Base-by-base conservation (phyloP, 2,113 vertebrate species). In the Chelonoidis abingdonii region DNA sequence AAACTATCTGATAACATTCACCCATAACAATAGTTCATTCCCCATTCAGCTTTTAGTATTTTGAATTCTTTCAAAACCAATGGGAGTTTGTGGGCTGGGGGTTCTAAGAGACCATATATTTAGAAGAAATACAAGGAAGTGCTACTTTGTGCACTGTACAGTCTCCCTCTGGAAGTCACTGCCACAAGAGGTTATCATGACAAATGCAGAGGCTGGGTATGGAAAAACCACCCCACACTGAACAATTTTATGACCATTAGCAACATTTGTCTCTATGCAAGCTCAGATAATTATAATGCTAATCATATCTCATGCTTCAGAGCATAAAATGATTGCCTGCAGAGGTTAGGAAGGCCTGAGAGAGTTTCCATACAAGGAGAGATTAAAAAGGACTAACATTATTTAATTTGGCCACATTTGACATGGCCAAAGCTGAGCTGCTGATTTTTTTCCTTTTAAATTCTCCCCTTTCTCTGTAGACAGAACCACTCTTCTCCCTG, bases 11-110 rank as follows among this genome's bases (percentile, higher is more conserved):
- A 96, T 97, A 96, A 97, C 96, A 97, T 95, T 91, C 88, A 83
- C 84, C 52, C 86, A 19, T 96, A 97, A 97, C 94, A 97, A 97
- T 97, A 97, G 95, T 96, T 96, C 86, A 96, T 97, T 97, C 82
- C 89, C 93, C 94, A 92, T 94, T 96, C 92, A 84, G 75, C 93
- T 95, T 92, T 89, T 92, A 94, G 96, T 94, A 94, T 94, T 95
- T 1, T 3, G 95, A 95, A 92, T 95, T 80, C 89, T 95, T 95
- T 93, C 90, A 83, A 95, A 97, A 93, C 78, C 91, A 72, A 93
- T 88, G 91, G 83, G 89, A 97, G 92, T 87, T 87, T 95, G 62
- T 90, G 83, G 93, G 91, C n/a, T 93, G 84, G 52, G 57, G 47
- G 82, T 22, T 96, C 81, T 88, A 79, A 94, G 96, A 95, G 54